phyloP scores from a whole-genome alignment of 2,113 vertebrate genomes.

The Trematomus loennbergii region DNA sequence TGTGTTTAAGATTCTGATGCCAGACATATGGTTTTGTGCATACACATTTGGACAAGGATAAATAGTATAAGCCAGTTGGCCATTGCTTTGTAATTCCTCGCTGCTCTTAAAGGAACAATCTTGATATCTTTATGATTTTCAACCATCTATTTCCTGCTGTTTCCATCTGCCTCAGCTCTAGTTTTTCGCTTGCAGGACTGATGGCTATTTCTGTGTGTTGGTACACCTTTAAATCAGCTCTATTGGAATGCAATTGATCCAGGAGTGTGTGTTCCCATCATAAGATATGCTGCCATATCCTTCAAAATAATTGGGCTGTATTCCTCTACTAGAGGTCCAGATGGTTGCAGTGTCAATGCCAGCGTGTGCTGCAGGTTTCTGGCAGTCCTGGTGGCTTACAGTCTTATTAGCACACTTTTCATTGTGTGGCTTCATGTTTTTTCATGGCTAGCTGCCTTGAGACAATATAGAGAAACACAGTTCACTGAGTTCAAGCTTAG shows the following conservation, averaged over 20 bases:
- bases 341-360: constrained; percentile 32
- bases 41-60: constrained; percentile 25
- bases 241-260: constrained; percentile 9
- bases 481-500: constrained; percentile 18
- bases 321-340: constrained; percentile 46
- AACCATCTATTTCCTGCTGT: constrained; percentile 30
- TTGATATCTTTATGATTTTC: constrained; percentile 59
- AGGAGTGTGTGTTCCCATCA: constrained; percentile 32
- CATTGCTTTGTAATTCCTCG: constrained; percentile 37
- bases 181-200: constrained; percentile 21
- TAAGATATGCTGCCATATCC: constrained; percentile 42
- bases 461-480: constrained; percentile 16
- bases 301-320: constrained; percentile 41
- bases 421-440: constrained; percentile 22
- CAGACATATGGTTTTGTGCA: constrained; percentile 56
- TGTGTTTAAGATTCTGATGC: constrained; percentile 4
- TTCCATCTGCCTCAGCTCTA: constrained; percentile 41
- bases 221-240: constrained; percentile 19
- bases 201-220: constrained; percentile 12
- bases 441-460: constrained; percentile 23
- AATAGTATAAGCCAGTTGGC: constrained; percentile 53
- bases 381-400: constrained; percentile 19
- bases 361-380: constrained; percentile 50
- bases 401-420: constrained; percentile 38
- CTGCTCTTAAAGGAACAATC: constrained; percentile 23